Conservation (phyloP, 1,140 invertebrate species). For the Chionoecetes opilio region DNA sequence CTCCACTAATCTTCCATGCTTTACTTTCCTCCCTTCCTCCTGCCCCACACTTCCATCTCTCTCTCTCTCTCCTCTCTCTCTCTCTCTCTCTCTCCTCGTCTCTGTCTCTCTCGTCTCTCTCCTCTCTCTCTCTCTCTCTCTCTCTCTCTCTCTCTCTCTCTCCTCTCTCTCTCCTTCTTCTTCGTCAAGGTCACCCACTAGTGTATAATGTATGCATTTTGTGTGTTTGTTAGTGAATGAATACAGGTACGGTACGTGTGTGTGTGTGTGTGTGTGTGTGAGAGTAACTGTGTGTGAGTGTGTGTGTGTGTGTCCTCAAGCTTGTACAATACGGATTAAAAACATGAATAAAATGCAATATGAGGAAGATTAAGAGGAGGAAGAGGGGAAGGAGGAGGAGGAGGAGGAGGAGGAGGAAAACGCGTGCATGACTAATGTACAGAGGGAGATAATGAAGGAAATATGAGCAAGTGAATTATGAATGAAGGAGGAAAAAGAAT, state of each 20-base stretch:
- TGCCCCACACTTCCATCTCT: background rate
- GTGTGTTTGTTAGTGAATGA: background rate
- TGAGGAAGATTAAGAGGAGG: background rate
- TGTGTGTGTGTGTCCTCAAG: background rate
- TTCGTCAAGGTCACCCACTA: constrained; percentile 15
- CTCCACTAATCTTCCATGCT: background rate
- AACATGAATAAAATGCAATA: background rate
- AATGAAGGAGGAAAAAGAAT: background rate
- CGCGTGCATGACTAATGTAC: background rate
- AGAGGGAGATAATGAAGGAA: background rate
- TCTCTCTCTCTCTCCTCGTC: background rate
- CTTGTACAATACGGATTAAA: background rate
- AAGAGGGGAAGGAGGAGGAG: background rate
- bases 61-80: background rate
- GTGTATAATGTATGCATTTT: background rate
- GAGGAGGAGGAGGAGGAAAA: background rate
- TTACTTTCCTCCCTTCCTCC: background rate
- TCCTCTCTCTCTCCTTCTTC: background rate
- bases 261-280: background rate
- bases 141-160: background rate
- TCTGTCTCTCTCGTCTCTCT: background rate
- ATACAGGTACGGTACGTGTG: no score
- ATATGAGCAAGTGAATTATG: background rate
- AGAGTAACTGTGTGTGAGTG: background rate
- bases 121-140: background rate